Conservation (phyloP, 1,140 invertebrate genomes). For the Argopecten irradians region DNA sequence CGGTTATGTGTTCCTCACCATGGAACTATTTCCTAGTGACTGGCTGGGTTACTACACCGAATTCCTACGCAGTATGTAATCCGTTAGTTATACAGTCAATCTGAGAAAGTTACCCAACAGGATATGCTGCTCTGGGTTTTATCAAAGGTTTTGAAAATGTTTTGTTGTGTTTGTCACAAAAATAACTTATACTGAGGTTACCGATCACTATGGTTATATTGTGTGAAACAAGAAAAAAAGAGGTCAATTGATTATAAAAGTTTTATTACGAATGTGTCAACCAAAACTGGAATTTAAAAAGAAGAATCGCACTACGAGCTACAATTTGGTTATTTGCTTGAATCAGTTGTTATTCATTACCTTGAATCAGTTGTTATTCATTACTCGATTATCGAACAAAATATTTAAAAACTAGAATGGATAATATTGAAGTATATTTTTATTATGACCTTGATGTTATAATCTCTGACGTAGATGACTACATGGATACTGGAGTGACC, state of each 20-base stretch:
- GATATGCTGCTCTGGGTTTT: neutral
- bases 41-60: conserved; percentile 59
- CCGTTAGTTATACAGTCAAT: neutral
- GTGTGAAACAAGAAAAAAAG: too few species aligned
- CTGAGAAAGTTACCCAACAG: neutral
- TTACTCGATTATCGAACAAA: neutral
- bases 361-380: neutral
- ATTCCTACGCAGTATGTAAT: conserved; percentile 51
- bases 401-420: neutral
- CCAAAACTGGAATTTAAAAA: too few species aligned
- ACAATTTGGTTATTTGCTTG: neutral
- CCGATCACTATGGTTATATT: too few species aligned
- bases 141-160: neutral
- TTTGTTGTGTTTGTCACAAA: neutral
- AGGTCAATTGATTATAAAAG: too few species aligned
- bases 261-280: too few species aligned
- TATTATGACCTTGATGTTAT: too few species aligned
- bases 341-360: neutral
- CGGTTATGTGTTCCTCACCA: conserved; percentile 57
- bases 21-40: conserved; percentile 61
- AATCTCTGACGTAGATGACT: conserved; percentile 48
- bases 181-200: neutral
- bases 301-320: too few species aligned
- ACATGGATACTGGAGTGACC: conserved; percentile 55
- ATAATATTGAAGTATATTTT: neutral